Conservation (phyloP, 1,140 invertebrate species). For the Trypoxylus dichotomus region DNA sequence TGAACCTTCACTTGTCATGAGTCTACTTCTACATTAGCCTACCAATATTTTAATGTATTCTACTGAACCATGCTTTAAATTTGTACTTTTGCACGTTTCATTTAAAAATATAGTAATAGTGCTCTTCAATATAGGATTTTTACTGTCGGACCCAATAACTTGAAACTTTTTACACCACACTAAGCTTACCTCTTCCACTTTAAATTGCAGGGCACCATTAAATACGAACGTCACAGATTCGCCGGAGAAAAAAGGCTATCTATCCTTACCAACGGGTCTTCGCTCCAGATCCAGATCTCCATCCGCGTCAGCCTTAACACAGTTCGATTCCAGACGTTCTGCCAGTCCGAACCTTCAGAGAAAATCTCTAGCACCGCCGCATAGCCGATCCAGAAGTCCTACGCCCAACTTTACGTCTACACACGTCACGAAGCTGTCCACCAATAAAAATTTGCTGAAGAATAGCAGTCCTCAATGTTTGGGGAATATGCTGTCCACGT, state of each 20-base stretch:
- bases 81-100: too few species aligned
- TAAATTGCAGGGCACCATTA: not conserved
- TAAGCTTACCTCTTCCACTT: not conserved
- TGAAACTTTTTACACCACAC: too few species aligned
- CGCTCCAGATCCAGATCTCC: conserved; percentile 55
- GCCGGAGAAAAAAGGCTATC: conserved; percentile 30
- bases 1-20: too few species aligned
- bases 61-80: too few species aligned
- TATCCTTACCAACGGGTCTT: conserved; percentile 51
- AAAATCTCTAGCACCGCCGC: conserved; percentile 44
- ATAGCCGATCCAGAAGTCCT: conserved; percentile 46
- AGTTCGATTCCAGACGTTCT: conserved; percentile 43
- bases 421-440: conserved; percentile 44
- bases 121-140: too few species aligned
- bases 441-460: conserved; percentile 30
- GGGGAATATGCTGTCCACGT: conserved; percentile 35
- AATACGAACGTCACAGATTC: not conserved
- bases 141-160: too few species aligned
- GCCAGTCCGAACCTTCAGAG: conserved; percentile 47
- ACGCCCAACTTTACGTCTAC: conserved; percentile 50
- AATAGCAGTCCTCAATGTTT: conserved; percentile 40
- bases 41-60: too few species aligned
- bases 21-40: too few species aligned
- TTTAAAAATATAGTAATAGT: too few species aligned
- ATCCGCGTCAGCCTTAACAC: conserved; percentile 38